Percentiles rank a stretch among this genome's conserved stretches.
Evolutionary conservation across 2,888 invertebrate species (phyloP).

Genomic region (Gari tellinella): DNA sequence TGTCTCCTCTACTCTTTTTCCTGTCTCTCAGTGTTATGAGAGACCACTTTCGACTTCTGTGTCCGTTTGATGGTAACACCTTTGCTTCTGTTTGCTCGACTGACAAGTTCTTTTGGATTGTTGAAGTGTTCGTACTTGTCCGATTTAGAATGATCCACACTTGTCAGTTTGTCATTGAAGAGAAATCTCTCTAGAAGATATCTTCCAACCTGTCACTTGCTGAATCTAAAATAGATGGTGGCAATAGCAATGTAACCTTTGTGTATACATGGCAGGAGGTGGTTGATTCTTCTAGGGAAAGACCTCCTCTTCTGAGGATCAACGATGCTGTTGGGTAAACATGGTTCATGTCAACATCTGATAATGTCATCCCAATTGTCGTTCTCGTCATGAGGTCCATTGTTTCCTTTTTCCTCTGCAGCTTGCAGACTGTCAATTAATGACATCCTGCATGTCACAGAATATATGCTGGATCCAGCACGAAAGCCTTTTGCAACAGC

Average conservation of each 20-base stretch:
- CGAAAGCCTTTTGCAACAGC: slow-evolving; percentile 40
- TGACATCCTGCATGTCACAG: slow-evolving; percentile 43
- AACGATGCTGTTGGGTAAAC: slow-evolving; percentile 12
- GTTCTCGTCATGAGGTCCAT: not conserved
- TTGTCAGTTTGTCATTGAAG: not conserved
- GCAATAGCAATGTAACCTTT: slow-evolving; percentile 8
- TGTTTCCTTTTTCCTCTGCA: not conserved
- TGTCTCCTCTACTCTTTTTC: slow-evolving; percentile 6
- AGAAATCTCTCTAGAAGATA: slow-evolving; percentile 22
- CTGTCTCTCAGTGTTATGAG: not conserved
- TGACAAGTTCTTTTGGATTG: not conserved
- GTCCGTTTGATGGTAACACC: slow-evolving; percentile 12
- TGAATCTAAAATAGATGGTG: slow-evolving; percentile 31
- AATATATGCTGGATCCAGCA: slow-evolving; percentile 24
- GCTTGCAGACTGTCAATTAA: slow-evolving; percentile 38
- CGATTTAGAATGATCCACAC: not conserved
- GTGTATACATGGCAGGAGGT: slow-evolving; percentile 32
- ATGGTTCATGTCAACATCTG: slow-evolving; percentile 14
- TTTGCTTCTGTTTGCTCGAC: slow-evolving; percentile 13
- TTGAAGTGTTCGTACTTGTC: not conserved
- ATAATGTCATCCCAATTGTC: slow-evolving; percentile 20
- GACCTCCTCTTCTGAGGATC: slow-evolving; percentile 19
- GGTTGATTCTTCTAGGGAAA: slow-evolving; percentile 9
- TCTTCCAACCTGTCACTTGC: slow-evolving; percentile 16
- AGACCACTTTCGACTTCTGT: slow-evolving; percentile 1